A percentile compares a stretch with the other conserved stretches of the same genome.
Conservation (phyloP, 2,797 vertebrate genomes). For the Thamnophis elegans region DNA sequence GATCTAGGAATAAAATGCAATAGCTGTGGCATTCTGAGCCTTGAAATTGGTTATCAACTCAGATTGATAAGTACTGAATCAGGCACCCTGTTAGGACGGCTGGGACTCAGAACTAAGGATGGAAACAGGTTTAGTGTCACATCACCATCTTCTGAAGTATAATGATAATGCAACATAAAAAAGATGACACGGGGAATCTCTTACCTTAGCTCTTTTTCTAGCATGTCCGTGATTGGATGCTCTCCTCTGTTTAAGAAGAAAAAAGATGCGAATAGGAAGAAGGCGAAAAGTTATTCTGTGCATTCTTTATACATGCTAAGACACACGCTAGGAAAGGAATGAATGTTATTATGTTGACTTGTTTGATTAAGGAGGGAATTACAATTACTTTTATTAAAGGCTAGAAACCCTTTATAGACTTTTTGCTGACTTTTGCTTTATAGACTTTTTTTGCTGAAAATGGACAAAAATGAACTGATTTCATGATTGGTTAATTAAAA, state of each 20-base stretch:
- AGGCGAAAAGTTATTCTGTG: not conserved
- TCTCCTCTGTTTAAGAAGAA: slow-evolving; percentile 78
- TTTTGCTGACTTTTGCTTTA: not conserved
- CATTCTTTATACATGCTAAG: not conserved
- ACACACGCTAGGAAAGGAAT: not conserved
- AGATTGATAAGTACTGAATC: not conserved
- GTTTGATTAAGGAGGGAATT: not conserved
- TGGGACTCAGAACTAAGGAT: not conserved
- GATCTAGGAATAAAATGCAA: not conserved
- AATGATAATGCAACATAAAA: not conserved
- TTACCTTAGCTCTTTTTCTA: slow-evolving; percentile 96
- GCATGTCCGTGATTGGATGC: slow-evolving; percentile 88
- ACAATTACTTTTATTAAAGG: not conserved
- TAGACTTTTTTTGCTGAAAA: not conserved
- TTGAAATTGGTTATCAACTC: not conserved
- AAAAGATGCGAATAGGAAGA: not conserved
- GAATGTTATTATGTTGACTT: not conserved
- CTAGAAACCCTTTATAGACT: not conserved
- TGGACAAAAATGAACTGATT: not conserved
- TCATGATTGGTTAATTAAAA: not conserved
- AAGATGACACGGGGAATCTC: slow-evolving; percentile 23
- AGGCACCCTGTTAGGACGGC: not conserved
- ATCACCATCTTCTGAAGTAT: not conserved
- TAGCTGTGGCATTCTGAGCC: not conserved
- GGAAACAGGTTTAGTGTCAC: not conserved